phyloP scores from a whole-genome alignment of 2,113 vertebrate species.

The Xyliphius kryptos region DNA sequence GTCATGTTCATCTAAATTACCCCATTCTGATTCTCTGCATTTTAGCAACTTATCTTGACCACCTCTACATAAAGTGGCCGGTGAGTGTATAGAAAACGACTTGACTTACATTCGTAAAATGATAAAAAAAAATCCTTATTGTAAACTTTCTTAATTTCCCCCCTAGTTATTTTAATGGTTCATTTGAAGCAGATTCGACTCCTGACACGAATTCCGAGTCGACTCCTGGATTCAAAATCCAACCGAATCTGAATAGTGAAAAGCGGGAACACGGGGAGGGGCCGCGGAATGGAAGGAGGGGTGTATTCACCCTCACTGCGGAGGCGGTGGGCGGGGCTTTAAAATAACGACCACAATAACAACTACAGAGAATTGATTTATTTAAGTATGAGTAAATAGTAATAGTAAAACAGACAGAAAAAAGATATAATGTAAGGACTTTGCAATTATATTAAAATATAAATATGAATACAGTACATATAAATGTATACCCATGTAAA shows the following conservation, averaged over 20 bases:
- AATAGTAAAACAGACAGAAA: not conserved
- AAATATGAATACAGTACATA: too few species aligned
- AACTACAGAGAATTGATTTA: not conserved
- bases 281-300: not conserved
- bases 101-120: too few species aligned
- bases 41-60: too few species aligned
- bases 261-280: conserved; percentile 1
- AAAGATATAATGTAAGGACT: not conserved
- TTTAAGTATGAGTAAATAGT: not conserved
- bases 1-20: too few species aligned
- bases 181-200: not conserved
- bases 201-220: not conserved
- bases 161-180: too few species aligned
- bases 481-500: not conserved
- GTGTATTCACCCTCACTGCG: not conserved
- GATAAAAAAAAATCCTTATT: too few species aligned
- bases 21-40: too few species aligned
- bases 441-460: not conserved
- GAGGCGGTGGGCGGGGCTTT: conserved; percentile 3
- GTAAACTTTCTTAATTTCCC: too few species aligned
- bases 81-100: too few species aligned
- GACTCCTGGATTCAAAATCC: not conserved
- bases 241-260: not conserved
- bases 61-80: too few species aligned
- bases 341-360: conserved; percentile 5